Conservation (phyloP, 2,888 invertebrate genomes). For the Himalopsyche kuldschensis region DNA sequence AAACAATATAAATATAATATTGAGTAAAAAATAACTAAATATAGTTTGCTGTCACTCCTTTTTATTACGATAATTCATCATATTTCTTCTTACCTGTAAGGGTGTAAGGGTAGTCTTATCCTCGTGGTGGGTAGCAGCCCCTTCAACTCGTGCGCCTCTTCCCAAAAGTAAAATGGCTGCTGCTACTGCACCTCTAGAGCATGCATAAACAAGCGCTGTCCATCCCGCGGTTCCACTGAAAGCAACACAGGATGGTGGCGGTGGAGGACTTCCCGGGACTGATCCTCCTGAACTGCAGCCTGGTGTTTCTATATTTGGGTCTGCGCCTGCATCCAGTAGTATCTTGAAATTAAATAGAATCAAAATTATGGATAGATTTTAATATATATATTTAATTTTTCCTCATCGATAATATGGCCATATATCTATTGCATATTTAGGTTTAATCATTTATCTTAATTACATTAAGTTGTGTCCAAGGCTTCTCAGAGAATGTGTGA, state of each 20-base stretch:
- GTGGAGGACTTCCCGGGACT: slow-evolving; percentile 47
- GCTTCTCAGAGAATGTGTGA: too few relatives aligned
- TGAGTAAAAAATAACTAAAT: too few relatives aligned
- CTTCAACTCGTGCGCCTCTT: slow-evolving; percentile 82
- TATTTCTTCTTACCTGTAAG: slow-evolving; percentile 63
- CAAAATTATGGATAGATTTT: background rate
- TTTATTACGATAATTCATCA: background rate
- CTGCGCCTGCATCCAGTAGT: slow-evolving; percentile 78
- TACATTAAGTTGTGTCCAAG: too few relatives aligned
- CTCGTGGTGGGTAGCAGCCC: slow-evolving; percentile 79
- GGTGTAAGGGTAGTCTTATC: slow-evolving; percentile 88
- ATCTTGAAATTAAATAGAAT: slow-evolving; percentile 48
- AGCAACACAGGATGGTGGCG: slow-evolving; percentile 45
- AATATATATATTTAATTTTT: too few relatives aligned
- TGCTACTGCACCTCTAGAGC: slow-evolving; percentile 56
- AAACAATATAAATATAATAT: too few relatives aligned
- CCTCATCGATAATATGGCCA: too few relatives aligned
- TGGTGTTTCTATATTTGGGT: slow-evolving; percentile 80
- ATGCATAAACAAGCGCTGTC: slow-evolving; percentile 87
- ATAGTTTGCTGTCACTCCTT: background rate
- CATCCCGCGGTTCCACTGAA: slow-evolving; percentile 55
- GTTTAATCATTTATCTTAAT: too few relatives aligned
- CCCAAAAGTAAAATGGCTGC: slow-evolving; percentile 73
- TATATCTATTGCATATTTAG: too few relatives aligned
- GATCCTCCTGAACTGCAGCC: slow-evolving; percentile 45